Evolutionary conservation across 2,113 vertebrate species (phyloP), one percentile per base, ranked within the genome.

Genomic region (Monopterus albus): DNA sequence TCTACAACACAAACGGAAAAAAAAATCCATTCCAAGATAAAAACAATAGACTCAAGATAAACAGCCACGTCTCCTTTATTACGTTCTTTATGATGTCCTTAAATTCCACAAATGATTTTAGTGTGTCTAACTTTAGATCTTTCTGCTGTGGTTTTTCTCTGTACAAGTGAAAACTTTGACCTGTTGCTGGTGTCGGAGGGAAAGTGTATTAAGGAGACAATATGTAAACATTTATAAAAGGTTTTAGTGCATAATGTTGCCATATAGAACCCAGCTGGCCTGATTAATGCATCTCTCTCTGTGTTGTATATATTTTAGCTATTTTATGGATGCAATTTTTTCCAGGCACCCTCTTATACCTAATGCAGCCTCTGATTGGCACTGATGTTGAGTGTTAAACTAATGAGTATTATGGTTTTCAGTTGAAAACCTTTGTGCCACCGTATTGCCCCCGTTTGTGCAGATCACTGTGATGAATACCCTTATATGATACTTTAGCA

Each of bases 341-440:
- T 81, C 72, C 66, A 62, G 80, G 47, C 53, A 72, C 72, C 78
- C 91, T 88, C 88, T 88, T 40, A 33, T 60, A 50, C 83, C 79
- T 91, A 90, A 90, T 89, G 88, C 81, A 91, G 83, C 87, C 91
- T 90, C 74, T 91, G 90, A 91, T 92, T 91, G 88, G 82, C 10
- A 72, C 78, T 83, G 83, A 82, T 89, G 88, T 87, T 84, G 87
- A 92, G 90, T 92, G 90, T 85, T 85, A 75, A 40, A 50, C 81
- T 92, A 93, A 93, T 92, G 88, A 91, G 81, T 84, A 83, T 91
- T 92, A 89, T 89, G 86, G 83, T 87, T 91, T 91, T 90, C 87
- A 91, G 93, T 93, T 92, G 84, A 91, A 90, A 93, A 84, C 89
- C 91, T 92, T 91, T 91, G 89, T 89, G 81, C 78, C 62, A 57